These are phyloP conservation scores for Pterois miles DNA, from an alignment of 2,797 vertebrate species.

Conservation along the genomic window DNA sequence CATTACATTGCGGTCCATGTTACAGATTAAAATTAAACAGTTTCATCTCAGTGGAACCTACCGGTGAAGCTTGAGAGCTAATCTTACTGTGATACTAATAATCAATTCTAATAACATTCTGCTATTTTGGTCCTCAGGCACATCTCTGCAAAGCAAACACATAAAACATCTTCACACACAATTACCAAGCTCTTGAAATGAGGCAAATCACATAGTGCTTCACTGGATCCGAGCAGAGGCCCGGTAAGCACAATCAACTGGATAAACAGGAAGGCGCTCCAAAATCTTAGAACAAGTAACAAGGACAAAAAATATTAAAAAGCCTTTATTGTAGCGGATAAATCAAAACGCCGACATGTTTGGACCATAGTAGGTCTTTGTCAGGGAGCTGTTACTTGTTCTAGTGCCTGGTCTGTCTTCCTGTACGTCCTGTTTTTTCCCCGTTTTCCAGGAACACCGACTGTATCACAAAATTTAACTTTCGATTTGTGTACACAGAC, in stretches of 20 bases:
- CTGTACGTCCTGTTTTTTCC: neutral
- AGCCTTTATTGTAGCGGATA: neutral
- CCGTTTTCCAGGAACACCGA: neutral
- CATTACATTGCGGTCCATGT: neutral
- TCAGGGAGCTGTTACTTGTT: neutral
- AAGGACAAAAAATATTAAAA: neutral
- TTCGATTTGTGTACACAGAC: too few species aligned
- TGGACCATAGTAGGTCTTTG: neutral
- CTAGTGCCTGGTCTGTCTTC: neutral
- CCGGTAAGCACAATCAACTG: neutral
- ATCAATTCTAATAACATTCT: conserved; percentile 18
- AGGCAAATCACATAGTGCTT: neutral
- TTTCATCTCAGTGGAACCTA: conserved; percentile 6
- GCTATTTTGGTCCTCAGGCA: neutral
- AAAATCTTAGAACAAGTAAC: neutral
- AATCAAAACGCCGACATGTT: neutral
- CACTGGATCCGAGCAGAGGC: neutral
- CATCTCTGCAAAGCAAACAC: conserved; percentile 18
- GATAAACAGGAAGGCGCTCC: neutral
- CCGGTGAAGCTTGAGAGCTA: neutral
- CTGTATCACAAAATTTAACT: too few species aligned
- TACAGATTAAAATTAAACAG: conserved; percentile 20
- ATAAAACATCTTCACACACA: neutral
- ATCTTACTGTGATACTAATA: conserved; percentile 6
- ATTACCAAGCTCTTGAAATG: conserved; percentile 12